Evolutionary conservation across 2,113 vertebrate species (phyloP), one percentile per base, ranked within the genome.

Genomic region (Serilophus lunatus): DNA sequence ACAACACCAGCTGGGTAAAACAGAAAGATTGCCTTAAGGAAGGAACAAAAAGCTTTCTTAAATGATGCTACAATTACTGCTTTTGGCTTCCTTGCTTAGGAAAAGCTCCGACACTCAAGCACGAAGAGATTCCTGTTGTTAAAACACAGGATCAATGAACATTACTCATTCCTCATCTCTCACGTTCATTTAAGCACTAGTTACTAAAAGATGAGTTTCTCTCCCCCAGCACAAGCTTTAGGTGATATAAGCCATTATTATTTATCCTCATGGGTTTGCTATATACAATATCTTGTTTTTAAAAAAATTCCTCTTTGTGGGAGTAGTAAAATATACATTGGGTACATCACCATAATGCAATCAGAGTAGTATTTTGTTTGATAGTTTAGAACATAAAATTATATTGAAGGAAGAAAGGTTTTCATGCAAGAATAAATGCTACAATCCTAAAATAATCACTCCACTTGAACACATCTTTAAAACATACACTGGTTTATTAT

Each of bases 371-470:
- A 36, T 75, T 93, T 68, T 77, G 45, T 50, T 78, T 88, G 89
- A 75, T 70, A 87, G 47, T 44, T 88, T 53, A 64, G 44, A 86
- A 68, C 53, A 63, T 56, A 75, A 86, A 77, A 86, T 68, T 60
- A 84, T 79, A 63, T 68, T 75, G 29, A 77, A 61, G 12, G 22
- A 18, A 92, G 70, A 68, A 72, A 56, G 12, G 11, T 50, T 91
- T 89, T 82, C 57, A 40, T 49, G n/a, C 45, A 68, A 70, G 50
- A 85, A 65, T 71, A 92, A 84, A 83, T 42, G 33, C 57, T 57
- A 31, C 77, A 85, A 72, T 76, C 83, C 66, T 80, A 85, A 94
- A 84, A 91, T 82, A 87, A 95, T 87, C 65, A 71, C 57, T 33
- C 45, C 36, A 60, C 70, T 89, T 79, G 53, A 86, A 79, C 33